phyloP scores from a whole-genome alignment of 2,797 vertebrate species.

The Pantherophis vulpinus region DNA sequence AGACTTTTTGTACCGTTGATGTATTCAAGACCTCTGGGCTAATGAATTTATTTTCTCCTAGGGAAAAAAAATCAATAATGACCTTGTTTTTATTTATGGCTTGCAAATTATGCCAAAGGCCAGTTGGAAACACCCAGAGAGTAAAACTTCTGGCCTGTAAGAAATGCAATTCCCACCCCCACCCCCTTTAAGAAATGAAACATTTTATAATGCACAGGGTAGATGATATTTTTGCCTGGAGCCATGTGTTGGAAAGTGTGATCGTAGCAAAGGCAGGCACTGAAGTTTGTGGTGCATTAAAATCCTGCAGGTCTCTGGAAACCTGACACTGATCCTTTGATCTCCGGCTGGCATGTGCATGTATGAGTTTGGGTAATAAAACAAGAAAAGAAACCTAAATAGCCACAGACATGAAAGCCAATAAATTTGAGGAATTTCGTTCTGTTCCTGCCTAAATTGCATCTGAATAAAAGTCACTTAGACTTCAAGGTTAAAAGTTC shows the following conservation, averaged over 20 bases:
- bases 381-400: slow-evolving; percentile 5
- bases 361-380: slow-evolving; percentile 1
- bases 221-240: slow-evolving; percentile 29
- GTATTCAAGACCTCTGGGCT: neutral
- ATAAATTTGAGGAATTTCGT: slow-evolving; percentile 40
- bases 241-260: slow-evolving; percentile 21
- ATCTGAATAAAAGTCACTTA: slow-evolving; percentile 58
- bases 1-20: neutral
- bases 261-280: slow-evolving; percentile 37
- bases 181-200: slow-evolving; percentile 54
- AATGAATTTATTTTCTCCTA: neutral
- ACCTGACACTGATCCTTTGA: slow-evolving; percentile 53
- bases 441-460: neutral
- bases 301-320: slow-evolving; percentile 51
- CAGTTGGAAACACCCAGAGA: neutral
- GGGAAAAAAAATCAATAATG: neutral
- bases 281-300: slow-evolving; percentile 53
- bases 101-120: neutral
- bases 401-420: slow-evolving; percentile 1
- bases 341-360: slow-evolving; percentile 10
- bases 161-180: slow-evolving; percentile 35
- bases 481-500: slow-evolving; percentile 66
- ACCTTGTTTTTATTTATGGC: neutral
- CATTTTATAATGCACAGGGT: slow-evolving; percentile 41
- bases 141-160: slow-evolving; percentile 34